Percentiles rank a stretch among this genome's conserved stretches.
phyloP scores from a whole-genome alignment of 1,140 invertebrate genomes.

The Trichomalopsis sarcophagae region DNA sequence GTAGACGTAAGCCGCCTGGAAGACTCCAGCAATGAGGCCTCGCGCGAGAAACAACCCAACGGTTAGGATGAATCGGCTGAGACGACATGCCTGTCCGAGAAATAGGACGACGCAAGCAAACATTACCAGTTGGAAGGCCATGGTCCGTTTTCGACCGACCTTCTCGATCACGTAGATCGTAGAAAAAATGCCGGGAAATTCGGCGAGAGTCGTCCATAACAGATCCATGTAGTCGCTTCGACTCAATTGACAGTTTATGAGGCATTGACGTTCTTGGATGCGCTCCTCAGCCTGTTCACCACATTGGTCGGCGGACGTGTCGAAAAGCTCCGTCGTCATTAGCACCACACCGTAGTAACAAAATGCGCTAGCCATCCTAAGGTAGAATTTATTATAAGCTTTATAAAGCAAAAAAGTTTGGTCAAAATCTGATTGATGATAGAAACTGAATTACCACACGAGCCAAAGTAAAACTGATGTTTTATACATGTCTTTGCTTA shows the following conservation, averaged over 20 bases:
- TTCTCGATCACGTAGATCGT: slow-evolving; percentile 94
- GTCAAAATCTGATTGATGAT: neutral
- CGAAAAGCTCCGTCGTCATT: slow-evolving; percentile 96
- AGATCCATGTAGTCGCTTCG: slow-evolving; percentile 94
- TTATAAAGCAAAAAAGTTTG: slow-evolving; percentile 17
- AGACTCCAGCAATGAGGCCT: slow-evolving; percentile 94
- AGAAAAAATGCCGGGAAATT: slow-evolving; percentile 96
- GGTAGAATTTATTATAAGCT: slow-evolving; percentile 13
- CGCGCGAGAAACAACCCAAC: slow-evolving; percentile 91
- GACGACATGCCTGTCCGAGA: slow-evolving; percentile 76
- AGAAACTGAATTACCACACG: slow-evolving; percentile 84
- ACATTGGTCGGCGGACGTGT: slow-evolving; percentile 77
- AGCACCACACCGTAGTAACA: slow-evolving; percentile 97
- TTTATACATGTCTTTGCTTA: slow-evolving; percentile 86
- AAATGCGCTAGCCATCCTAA: slow-evolving; percentile 94
- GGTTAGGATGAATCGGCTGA: slow-evolving; percentile 86
- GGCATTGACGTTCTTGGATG: slow-evolving; percentile 64
- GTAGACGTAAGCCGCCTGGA: slow-evolving; percentile 96
- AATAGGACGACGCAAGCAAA: slow-evolving; percentile 89
- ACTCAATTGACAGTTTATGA: slow-evolving; percentile 81
- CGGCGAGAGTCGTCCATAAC: slow-evolving; percentile 94
- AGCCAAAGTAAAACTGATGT: slow-evolving; percentile 94
- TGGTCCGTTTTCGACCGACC: slow-evolving; percentile 93
- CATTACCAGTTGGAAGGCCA: slow-evolving; percentile 93
- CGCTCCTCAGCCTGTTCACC: slow-evolving; percentile 60